These are phyloP conservation scores for Tachysurus fulvidraco DNA, from an alignment of 2,113 vertebrate species.

Conservation along the genomic window DNA sequence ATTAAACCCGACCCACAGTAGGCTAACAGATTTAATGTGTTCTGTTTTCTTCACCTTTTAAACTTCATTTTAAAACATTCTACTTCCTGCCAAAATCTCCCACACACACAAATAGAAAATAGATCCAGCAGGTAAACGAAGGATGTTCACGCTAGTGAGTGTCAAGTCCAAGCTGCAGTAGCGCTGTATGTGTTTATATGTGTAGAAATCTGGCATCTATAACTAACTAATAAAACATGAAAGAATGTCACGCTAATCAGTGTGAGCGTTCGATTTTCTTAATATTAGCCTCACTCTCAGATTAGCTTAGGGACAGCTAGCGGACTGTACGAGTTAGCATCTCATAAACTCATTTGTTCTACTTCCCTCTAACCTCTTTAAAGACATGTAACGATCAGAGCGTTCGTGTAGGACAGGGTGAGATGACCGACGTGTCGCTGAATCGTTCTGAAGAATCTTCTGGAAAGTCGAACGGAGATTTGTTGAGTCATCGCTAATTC, in stretches of 20 bases:
- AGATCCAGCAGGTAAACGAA: not conserved
- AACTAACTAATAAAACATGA: not conserved
- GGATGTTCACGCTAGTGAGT: not conserved
- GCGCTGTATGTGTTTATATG: too few species aligned
- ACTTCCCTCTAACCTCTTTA: too few species aligned
- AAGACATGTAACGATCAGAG: too few species aligned
- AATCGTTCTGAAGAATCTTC: too few species aligned
- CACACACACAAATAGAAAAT: not conserved
- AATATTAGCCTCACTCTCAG: too few species aligned
- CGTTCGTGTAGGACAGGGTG: not conserved
- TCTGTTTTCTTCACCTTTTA: slow-evolving; percentile 23
- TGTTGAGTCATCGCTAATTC: not conserved
- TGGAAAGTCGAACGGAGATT: not conserved
- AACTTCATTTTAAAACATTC: slow-evolving; percentile 40
- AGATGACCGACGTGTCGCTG: too few species aligned
- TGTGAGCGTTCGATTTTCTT: not conserved
- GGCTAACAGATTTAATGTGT: not conserved
- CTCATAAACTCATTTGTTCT: too few species aligned
- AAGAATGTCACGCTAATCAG: not conserved
- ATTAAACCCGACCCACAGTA: not conserved
- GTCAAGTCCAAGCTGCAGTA: not conserved
- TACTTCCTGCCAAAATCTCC: slow-evolving; percentile 3
- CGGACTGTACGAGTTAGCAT: not conserved
- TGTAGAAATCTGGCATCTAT: not conserved
- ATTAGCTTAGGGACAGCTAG: not conserved